Evolutionary conservation across 2,797 vertebrate species (phyloP).

Genomic region (Falco biarmicus): DNA sequence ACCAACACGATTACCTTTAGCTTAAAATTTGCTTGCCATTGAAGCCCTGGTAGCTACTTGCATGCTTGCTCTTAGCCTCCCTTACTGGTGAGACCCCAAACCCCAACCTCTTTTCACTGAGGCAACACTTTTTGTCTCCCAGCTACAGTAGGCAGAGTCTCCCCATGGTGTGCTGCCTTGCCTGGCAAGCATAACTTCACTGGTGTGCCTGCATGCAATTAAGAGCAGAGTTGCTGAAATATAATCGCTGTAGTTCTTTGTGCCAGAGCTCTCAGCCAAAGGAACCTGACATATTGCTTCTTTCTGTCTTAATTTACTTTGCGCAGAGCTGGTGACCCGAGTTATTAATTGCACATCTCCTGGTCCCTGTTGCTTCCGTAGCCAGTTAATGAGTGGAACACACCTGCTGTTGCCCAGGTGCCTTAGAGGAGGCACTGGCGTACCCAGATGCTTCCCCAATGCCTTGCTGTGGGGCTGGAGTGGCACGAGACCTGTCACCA

Average conservation of each 20-base stretch:
- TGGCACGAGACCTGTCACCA: rapidly evolving
- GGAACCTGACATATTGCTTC: background rate
- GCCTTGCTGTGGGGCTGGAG: rapidly evolving
- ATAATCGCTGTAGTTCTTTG: background rate
- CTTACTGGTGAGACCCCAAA: background rate
- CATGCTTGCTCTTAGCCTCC: background rate
- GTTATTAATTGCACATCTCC: constrained; percentile 19
- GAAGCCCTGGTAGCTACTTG: background rate
- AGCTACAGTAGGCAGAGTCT: background rate
- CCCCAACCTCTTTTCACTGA: background rate
- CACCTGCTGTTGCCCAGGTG: background rate
- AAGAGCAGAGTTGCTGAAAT: background rate
- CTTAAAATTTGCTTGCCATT: background rate
- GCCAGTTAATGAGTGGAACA: background rate
- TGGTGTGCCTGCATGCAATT: rapidly evolving
- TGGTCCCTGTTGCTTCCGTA: background rate
- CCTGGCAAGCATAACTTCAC: background rate
- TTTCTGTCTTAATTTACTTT: constrained; percentile 25
- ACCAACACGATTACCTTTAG: background rate
- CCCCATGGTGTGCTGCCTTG: background rate
- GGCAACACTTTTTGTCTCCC: background rate
- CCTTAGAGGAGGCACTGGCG: background rate
- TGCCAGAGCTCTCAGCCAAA: background rate
- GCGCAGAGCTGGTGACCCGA: background rate
- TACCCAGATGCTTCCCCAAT: background rate